A percentile compares a stretch with the other conserved stretches of the same genome.
phyloP scores from a whole-genome alignment of 2,797 vertebrate genomes.

The Enteromius trimaculatus region DNA sequence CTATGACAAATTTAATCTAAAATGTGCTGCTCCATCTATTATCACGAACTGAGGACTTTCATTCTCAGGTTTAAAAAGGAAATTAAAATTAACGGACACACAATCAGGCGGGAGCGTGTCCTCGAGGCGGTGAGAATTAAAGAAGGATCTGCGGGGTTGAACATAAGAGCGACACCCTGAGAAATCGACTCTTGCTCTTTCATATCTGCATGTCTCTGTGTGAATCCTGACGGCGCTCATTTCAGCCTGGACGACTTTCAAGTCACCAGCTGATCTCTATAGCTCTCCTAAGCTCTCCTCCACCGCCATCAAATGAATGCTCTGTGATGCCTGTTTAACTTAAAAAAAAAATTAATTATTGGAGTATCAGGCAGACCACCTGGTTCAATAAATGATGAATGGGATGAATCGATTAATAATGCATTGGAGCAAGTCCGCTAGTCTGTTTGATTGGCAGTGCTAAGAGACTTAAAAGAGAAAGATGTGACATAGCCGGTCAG shows the following conservation, averaged over 20 bases:
- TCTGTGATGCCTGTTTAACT: conserved; percentile 33
- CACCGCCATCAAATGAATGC: conserved; percentile 15
- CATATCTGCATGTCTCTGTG: conserved; percentile 38
- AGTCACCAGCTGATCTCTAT: conserved; percentile 28
- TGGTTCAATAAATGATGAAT: conserved; percentile 53
- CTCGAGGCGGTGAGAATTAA: conserved; percentile 12
- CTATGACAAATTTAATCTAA: conserved; percentile 4
- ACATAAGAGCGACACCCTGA: conserved; percentile 2
- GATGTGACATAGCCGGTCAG: conserved; percentile 39
- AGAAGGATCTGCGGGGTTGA: conserved; percentile 4
- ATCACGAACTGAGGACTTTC: not conserved
- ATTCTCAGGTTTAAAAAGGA: not conserved
- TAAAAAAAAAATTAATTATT: conserved; percentile 54
- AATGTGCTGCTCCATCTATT: not conserved
- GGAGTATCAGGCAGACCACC: conserved; percentile 59
- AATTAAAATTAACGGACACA: not conserved
- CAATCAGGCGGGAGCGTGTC: not conserved
- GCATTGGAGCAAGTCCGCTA: conserved; percentile 43
- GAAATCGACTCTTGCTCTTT: conserved; percentile 40
- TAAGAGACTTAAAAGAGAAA: conserved; percentile 43
- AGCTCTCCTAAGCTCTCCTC: conserved; percentile 9
- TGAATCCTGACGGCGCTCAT: conserved; percentile 17
- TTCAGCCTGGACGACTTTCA: conserved; percentile 42
- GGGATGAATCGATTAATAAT: conserved; percentile 59
- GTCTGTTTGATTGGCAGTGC: conserved; percentile 29